Percentiles rank a stretch among this genome's conserved stretches.
Conservation (phyloP, 92 coral and sea anemone species). For the Zoanthus sociatus region DNA sequence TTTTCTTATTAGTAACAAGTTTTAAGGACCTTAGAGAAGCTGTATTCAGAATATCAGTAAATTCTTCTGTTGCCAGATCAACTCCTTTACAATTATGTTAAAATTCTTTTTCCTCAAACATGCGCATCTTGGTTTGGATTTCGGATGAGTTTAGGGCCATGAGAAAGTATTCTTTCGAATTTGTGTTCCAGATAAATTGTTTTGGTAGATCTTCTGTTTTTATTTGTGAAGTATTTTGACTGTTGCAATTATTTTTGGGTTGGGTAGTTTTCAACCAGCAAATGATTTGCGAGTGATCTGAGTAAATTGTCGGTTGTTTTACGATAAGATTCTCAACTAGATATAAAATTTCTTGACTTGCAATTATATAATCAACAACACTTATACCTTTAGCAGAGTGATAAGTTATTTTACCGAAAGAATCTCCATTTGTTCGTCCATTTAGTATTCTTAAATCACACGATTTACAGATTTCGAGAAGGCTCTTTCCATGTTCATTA, state of each 20-base stretch:
- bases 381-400: conserved; percentile 47
- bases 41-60: too few relatives aligned
- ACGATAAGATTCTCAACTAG: conserved; percentile 24
- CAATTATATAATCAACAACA: conserved; percentile 42
- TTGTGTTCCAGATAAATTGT: too few relatives aligned
- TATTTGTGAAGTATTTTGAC: conserved; percentile 10
- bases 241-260: neutral
- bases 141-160: too few relatives aligned
- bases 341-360: conserved; percentile 38
- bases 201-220: neutral
- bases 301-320: neutral
- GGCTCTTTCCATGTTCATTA: conserved; percentile 45
- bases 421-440: conserved; percentile 54
- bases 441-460: conserved; percentile 48
- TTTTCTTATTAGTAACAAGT: too few relatives aligned
- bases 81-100: too few relatives aligned
- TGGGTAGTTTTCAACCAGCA: neutral
- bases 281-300: conserved; percentile 43
- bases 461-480: conserved; percentile 52
- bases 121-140: too few relatives aligned
- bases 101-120: too few relatives aligned
- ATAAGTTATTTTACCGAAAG: conserved; percentile 51
- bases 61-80: too few relatives aligned
- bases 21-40: too few relatives aligned
- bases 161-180: too few relatives aligned